phyloP scores from a whole-genome alignment of 2,113 vertebrate genomes.

The Coregonus clupeaformis region DNA sequence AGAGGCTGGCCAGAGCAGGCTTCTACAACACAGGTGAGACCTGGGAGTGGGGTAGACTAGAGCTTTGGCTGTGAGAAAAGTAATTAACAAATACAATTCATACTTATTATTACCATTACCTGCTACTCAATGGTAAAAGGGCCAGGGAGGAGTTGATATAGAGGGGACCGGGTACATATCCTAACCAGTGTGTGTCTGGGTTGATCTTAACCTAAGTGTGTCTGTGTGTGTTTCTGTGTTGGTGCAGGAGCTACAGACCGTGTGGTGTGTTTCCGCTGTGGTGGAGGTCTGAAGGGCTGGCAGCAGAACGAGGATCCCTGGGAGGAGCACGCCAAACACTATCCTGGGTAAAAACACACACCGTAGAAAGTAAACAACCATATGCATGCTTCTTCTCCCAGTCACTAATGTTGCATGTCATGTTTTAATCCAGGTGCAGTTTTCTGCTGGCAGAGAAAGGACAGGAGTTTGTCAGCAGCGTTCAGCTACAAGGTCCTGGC shows the following conservation, averaged over 20 bases:
- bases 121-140: not conserved
- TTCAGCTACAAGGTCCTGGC: constrained; percentile 80
- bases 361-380: not conserved
- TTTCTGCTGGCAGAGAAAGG: constrained; percentile 89
- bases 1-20: constrained; percentile 86
- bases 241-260: constrained; percentile 76
- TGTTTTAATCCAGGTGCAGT: constrained; percentile 78
- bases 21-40: constrained; percentile 87
- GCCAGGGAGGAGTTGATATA: no score
- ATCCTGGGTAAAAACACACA: constrained; percentile 83
- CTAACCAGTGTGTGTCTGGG: no score
- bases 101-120: not conserved
- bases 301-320: constrained; percentile 88
- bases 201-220: no score
- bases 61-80: not conserved
- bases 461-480: constrained; percentile 81
- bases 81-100: not conserved
- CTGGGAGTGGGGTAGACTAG: no score
- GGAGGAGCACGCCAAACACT: constrained; percentile 92
- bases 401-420: not conserved
- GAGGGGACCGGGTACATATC: no score
- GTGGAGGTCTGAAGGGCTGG: constrained; percentile 86
- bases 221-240: not conserved
- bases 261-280: constrained; percentile 87
- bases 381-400: not conserved